Evolutionary conservation across 2,888 invertebrate genomes (phyloP).

Genomic region (Diogma glabrata): DNA sequence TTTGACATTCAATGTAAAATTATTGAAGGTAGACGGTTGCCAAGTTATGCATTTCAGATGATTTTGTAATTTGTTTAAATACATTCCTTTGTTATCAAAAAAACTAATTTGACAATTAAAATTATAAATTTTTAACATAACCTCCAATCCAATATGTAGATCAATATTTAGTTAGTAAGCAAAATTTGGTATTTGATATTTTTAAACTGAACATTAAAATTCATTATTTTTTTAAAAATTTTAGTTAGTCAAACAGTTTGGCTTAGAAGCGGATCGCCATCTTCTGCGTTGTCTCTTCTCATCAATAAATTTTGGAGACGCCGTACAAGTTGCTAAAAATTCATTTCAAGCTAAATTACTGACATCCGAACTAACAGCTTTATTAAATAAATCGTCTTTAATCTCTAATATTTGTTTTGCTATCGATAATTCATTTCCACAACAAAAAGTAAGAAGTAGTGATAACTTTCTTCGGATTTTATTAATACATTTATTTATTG

Average conservation of each 20-base stretch:
- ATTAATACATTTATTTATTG: slow-evolving; percentile 26
- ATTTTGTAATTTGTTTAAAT: no score
- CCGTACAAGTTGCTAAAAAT: slow-evolving; percentile 45
- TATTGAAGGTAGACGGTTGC: no score
- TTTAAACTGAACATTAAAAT: no score
- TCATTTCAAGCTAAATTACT: slow-evolving; percentile 62
- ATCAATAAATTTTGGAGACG: slow-evolving; percentile 68
- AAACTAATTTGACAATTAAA: no score
- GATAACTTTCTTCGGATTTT: slow-evolving; percentile 10
- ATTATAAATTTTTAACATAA: no score
- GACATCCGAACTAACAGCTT: slow-evolving; percentile 62
- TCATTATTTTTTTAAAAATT: no score
- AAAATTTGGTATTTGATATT: no score
- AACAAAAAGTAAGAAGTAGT: slow-evolving; percentile 60
- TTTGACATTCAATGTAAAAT: no score
- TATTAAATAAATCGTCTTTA: slow-evolving; percentile 77
- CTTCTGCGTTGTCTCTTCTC: slow-evolving; percentile 90
- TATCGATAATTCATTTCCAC: slow-evolving; percentile 67
- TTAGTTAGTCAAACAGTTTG: slow-evolving; percentile 82
- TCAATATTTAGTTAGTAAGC: no score
- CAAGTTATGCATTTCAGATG: no score
- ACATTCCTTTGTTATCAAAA: no score
- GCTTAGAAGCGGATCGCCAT: slow-evolving; percentile 95
- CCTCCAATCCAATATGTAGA: no score
- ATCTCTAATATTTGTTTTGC: slow-evolving; percentile 80